A percentile compares a stretch with the other conserved stretches of the same genome.
These are phyloP conservation scores for Lasioglossum marginatum DNA, from an alignment of 2,888 invertebrate species.

Conservation along the genomic window DNA sequence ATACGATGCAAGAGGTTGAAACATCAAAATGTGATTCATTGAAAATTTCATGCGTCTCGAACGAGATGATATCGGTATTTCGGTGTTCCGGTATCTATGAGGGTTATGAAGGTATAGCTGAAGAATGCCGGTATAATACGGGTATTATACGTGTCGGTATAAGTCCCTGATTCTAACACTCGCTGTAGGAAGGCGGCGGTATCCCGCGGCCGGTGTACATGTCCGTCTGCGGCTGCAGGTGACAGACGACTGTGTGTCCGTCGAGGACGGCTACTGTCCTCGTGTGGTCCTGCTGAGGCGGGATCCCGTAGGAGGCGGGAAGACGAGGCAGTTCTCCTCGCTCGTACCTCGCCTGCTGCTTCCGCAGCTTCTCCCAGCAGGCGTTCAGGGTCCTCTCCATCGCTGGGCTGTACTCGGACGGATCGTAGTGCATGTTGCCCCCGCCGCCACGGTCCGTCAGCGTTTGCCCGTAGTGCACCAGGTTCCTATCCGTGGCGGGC, in stretches of 20 bases:
- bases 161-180: conserved; percentile 84
- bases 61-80: background rate
- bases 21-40: background rate
- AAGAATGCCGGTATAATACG: background rate
- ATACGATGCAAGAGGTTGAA: background rate
- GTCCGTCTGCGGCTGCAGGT: conserved; percentile 90
- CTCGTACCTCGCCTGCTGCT: conserved; percentile 81
- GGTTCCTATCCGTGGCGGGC: conserved; percentile 87
- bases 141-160: background rate
- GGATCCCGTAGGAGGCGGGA: conserved; percentile 74
- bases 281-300: conserved; percentile 80
- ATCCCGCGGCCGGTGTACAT: conserved; percentile 86
- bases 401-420: conserved; percentile 77
- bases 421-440: conserved; percentile 74
- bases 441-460: conserved; percentile 64
- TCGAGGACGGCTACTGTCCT: conserved; percentile 91
- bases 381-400: conserved; percentile 80
- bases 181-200: conserved; percentile 87
- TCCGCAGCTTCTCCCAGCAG: conserved; percentile 81
- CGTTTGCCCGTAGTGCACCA: conserved; percentile 74
- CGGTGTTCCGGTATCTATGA: background rate
- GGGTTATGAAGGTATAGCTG: background rate
- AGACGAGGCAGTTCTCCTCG: conserved; percentile 80
- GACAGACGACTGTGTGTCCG: conserved; percentile 94
- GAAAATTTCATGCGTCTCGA: background rate